Evolutionary conservation across 1,140 invertebrate species (phyloP), one percentile per base, ranked within the genome.

Genomic region (Neuroterus valhalla): DNA sequence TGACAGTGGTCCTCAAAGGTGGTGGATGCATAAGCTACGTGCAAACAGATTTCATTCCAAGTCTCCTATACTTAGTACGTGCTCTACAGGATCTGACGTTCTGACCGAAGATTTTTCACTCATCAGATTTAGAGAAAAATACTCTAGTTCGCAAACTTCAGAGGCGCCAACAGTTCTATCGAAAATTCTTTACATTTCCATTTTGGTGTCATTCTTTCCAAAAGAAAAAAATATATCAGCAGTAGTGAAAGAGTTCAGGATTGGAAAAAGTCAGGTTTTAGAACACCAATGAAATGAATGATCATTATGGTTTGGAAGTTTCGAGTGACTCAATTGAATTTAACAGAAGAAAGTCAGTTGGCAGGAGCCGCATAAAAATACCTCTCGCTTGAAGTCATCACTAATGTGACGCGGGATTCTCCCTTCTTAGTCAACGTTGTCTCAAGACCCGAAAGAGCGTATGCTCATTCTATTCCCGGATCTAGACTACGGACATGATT

Each of bases 1-100:
- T 81, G 82, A 78, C 81, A 80, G 76, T 75, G 81, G 78, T 79
- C 76, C 76, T 72, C 77, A 70, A 85, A 82, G 78, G 80, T 81
- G 76, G 79, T 76, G 77, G 79, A 78, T 75, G 78, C 76, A 71
- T 84, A 85, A 86, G 82, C 84, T 81, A 72, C 72, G 80, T 81
- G 81, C 83, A 83, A 86, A 86, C 81, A 84, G 78, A 78, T 79
- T 79, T 82, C 72, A 81, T 81, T 84, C 74, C 81, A 76, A 74
- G 72, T 74, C 46, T 31, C 45, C 42, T 66, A 12, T 31, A 38
- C 23, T 31, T 1, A 3, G 23, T 31, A 15, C n/a, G 46, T 10
- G 14, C 55, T 62, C 31, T 62, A 62, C 55, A 31, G 23, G 55
- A 62, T 62, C 26, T 31, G 31, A 62, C 12, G 0, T 62, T 62